Percentiles rank a stretch among this genome's conserved stretches.
Conservation (phyloP, 2,797 vertebrate species). For the Hypotaenidia philippensis region DNA sequence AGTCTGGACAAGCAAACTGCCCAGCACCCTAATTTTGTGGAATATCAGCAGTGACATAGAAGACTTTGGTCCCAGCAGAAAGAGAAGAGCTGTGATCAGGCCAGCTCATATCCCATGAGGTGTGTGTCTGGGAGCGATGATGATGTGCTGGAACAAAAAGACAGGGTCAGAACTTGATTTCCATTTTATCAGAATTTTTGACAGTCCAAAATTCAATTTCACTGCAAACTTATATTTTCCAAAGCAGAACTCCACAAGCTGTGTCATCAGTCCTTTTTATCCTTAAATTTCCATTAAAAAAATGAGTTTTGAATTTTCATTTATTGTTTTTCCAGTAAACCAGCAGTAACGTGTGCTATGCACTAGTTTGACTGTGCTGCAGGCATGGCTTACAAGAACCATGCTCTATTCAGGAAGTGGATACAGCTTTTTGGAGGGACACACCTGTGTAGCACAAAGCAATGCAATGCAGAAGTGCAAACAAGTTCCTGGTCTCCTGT, state of each 20-base stretch:
- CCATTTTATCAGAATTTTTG: neutral
- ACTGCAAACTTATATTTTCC: neutral
- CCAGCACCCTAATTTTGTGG: neutral
- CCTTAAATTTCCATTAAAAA: neutral
- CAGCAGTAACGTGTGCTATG: neutral
- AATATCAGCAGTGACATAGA: neutral
- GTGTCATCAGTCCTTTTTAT: neutral
- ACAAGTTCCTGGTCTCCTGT: neutral
- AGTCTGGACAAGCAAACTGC: neutral
- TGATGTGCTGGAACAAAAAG: neutral
- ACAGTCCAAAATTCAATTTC: neutral
- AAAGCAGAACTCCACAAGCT: neutral
- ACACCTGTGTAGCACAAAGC: neutral
- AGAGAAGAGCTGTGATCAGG: neutral
- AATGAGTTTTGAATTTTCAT: neutral
- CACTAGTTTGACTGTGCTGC: neutral
- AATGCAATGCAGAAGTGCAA: neutral
- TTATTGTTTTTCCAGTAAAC: neutral
- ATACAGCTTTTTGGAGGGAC: neutral
- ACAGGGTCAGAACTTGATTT: neutral
- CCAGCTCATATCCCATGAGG: neutral
- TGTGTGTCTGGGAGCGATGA: neutral
- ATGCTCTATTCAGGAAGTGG: neutral
- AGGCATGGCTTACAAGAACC: neutral
- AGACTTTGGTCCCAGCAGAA: neutral